Base-by-base conservation (phyloP, 1,140 invertebrate species). In the Acromyrmex charruanus region DNA sequence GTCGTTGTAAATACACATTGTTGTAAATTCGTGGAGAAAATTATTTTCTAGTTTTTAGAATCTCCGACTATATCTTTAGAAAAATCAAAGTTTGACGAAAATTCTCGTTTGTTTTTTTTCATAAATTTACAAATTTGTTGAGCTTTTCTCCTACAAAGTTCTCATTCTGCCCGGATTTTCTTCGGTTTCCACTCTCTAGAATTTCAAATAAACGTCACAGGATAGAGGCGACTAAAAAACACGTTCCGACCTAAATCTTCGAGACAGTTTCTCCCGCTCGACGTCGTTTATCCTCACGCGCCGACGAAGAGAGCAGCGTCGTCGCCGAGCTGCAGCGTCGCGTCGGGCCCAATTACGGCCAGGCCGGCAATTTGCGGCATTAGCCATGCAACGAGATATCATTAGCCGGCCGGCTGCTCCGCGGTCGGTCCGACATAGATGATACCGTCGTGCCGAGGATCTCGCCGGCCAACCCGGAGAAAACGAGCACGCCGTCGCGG, bases 381-480 rank as follows among this genome's bases (percentile, higher is more conserved):
- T 77, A 85, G 61, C 72, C 82, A 77, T 77, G 59, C 71, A 77
- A 77, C 74, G 82, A 85, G 71, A 77, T 85, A 77, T 85, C 82
- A 85, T 85, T 85, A 79, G 61, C 61, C 82, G 59, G 82, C 12
- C 18, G 25, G 21, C 69, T 51, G 44, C 39, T 7, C 4, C n/a
- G 59, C 18, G 59, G 39, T 65, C 61, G 59, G 18, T 3, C 35
- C 71, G 59, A 49, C 63, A 25, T 49, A 71, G 53, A 81, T 69
- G 77, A 81, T 81, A 81, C 49, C 58, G 77, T 79, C 61, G 51
- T 25, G 44, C 58, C 59, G 61, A 21, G 44, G 28, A 69, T 55
- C 63, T 25, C n/a, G 59, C 10, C 44, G 39, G 58, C 55, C 35
- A 14, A 14, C 25, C 21, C 25, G 77, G 63, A 71, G 77, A 39